Evolutionary conservation across 2,888 invertebrate species (phyloP).

Genomic region (Norana najaformis): DNA sequence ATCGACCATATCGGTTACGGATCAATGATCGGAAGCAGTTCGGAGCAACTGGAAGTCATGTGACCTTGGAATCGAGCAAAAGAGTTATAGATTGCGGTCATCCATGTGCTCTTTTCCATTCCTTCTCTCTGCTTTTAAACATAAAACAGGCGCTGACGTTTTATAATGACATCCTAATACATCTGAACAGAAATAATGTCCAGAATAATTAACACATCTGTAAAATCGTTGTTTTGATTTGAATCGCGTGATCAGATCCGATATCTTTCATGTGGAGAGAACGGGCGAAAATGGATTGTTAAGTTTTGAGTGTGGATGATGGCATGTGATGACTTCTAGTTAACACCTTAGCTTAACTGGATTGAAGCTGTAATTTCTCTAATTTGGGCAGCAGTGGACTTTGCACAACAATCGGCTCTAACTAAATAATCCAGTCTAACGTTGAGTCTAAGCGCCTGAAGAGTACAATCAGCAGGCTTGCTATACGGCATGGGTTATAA

Average conservation of each 20-base stretch:
- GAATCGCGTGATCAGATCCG: background rate
- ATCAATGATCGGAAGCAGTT: background rate
- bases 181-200: background rate
- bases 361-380: background rate
- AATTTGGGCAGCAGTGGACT: background rate
- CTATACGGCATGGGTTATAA: background rate
- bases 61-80: background rate
- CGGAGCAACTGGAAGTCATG: background rate
- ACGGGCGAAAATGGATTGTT: background rate
- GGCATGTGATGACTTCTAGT: background rate
- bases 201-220: background rate
- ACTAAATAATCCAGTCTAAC: background rate
- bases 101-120: background rate
- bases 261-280: too few species aligned
- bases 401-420: background rate
- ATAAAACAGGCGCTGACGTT: background rate
- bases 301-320: background rate
- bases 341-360: background rate
- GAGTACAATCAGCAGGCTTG: too few species aligned
- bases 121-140: background rate
- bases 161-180: background rate
- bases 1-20: background rate
- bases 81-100: background rate
- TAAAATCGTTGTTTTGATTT: background rate
- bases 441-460: background rate